Evolutionary conservation across 2,888 invertebrate genomes (phyloP).

Genomic region (Rhingia rostrata): DNA sequence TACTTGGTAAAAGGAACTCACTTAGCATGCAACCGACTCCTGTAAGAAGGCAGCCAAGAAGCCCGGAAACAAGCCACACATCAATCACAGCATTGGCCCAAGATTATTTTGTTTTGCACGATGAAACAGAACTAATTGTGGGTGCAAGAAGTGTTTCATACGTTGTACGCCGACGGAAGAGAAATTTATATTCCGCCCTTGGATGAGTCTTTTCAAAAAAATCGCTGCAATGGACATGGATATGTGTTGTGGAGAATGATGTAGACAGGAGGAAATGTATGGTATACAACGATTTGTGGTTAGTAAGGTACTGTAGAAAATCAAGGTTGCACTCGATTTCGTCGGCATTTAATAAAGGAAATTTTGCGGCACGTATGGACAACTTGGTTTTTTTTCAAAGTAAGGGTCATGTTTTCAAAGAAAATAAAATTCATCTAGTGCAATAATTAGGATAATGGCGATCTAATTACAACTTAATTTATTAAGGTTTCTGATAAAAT

Average conservation of each 20-base stretch:
- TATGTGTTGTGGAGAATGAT: slow-evolving; percentile 12
- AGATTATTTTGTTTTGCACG: slow-evolving; percentile 61
- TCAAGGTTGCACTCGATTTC: no score
- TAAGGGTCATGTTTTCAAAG: no score
- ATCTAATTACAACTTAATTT: no score
- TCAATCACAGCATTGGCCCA: slow-evolving; percentile 67
- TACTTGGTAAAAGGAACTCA: slow-evolving; percentile 26
- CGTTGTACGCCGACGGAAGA: slow-evolving; percentile 59
- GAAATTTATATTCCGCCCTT: slow-evolving; percentile 34
- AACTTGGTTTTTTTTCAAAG: no score
- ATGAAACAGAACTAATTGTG: slow-evolving; percentile 66
- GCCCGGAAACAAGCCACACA: slow-evolving; percentile 73
- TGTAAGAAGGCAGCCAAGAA: slow-evolving; percentile 35
- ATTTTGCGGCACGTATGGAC: no score
- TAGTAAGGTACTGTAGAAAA: no score
- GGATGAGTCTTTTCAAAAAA: slow-evolving; percentile 5
- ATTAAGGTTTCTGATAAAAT: no score
- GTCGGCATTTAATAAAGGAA: no score
- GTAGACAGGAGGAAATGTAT: slow-evolving; percentile 12
- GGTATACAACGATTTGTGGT: no score
- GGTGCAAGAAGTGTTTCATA: slow-evolving; percentile 66
- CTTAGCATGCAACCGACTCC: slow-evolving; percentile 50
- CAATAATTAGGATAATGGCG: no score
- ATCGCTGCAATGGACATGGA: not conserved
- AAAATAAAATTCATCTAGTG: no score